Percentiles rank a stretch among this genome's conserved stretches.
Evolutionary conservation across 2,113 vertebrate species (phyloP).

Genomic region (Fregata magnificens): DNA sequence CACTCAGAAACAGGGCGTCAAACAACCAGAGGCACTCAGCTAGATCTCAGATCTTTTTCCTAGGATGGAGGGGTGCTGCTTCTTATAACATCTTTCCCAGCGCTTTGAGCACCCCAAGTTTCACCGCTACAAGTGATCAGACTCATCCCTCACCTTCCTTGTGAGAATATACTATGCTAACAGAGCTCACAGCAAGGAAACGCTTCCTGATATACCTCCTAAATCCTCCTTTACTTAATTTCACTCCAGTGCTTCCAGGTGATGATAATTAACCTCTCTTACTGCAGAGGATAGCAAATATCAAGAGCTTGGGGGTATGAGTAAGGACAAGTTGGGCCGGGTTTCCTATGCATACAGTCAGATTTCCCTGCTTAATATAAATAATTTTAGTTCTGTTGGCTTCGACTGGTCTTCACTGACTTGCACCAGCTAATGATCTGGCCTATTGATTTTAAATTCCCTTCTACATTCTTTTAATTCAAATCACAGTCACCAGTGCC

Average conservation of each 20-base stretch:
- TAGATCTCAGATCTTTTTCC: neutral
- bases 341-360: neutral
- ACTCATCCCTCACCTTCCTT: neutral
- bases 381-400: neutral
- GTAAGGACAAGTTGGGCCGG: neutral
- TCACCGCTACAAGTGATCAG: neutral
- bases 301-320: neutral
- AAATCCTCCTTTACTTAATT: conserved; percentile 19
- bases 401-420: neutral
- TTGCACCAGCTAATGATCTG: conserved; percentile 23
- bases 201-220: neutral
- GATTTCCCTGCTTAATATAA: neutral
- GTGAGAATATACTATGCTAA: neutral
- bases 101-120: neutral
- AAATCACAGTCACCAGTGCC: neutral
- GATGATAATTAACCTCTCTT: conserved; percentile 13
- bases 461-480: neutral
- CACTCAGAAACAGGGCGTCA: neutral
- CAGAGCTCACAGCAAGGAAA: neutral
- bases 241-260: neutral
- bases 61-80: neutral
- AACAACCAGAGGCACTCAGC: neutral
- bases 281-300: neutral
- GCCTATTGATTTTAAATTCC: conserved; percentile 27
- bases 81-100: neutral